Percentiles rank a stretch among this genome's conserved stretches.
Conservation (phyloP, 2,888 invertebrate genomes). For the Nudaria mundana region DNA sequence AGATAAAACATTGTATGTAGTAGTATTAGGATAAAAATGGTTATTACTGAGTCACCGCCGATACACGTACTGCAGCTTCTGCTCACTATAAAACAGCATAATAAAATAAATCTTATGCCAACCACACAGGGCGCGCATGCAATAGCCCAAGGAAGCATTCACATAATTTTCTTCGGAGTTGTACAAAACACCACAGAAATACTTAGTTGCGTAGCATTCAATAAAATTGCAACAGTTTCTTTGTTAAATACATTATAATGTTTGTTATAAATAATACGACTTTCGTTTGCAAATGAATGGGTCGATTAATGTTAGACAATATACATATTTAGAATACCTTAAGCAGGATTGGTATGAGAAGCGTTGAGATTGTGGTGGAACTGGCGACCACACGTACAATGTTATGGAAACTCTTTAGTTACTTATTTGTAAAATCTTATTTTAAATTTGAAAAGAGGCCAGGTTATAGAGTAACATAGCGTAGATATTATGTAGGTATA, state of each 20-base stretch:
- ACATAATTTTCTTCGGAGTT: constrained; percentile 19
- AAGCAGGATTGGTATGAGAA: constrained; percentile 28
- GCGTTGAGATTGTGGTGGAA: constrained; percentile 15
- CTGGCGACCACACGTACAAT: constrained; percentile 6
- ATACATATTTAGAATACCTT: constrained; percentile 31
- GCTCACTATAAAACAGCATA: background rate
- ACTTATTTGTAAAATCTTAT: too few species aligned
- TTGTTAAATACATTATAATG: constrained; percentile 39
- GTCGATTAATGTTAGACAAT: constrained; percentile 35
- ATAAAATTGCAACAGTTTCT: constrained; percentile 42
- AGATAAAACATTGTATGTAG: too few species aligned
- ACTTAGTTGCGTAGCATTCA: constrained; percentile 19
- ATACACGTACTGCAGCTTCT: background rate
- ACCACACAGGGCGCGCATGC: constrained; percentile 7
- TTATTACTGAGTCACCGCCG: too few species aligned
- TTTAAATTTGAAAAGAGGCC: too few species aligned
- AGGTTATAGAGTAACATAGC: too few species aligned
- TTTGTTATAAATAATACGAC: constrained; percentile 37
- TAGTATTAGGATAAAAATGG: too few species aligned
- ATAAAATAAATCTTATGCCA: constrained; percentile 13
- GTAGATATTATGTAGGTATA: too few species aligned
- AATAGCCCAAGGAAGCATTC: constrained; percentile 10
- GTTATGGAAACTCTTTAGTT: constrained; percentile 14
- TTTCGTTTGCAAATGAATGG: constrained; percentile 33
- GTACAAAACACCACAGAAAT: constrained; percentile 31